Conservation (phyloP, 2,888 invertebrate species). For the Drosophila nigricruria region DNA sequence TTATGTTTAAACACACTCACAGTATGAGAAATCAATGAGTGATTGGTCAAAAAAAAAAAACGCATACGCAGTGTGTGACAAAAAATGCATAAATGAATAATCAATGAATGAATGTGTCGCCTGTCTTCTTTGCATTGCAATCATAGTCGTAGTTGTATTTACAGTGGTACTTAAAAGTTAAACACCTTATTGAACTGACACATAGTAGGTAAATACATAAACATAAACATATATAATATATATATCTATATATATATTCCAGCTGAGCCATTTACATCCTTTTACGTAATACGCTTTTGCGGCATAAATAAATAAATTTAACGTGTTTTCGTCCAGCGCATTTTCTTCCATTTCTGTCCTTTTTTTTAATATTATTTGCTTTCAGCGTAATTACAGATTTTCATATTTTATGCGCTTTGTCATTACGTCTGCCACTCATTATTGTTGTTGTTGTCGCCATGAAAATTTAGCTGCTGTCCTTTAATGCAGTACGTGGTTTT, state of each 20-base stretch:
- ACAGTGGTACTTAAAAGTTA: constrained; percentile 59
- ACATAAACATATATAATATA: neutral
- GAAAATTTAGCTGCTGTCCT: constrained; percentile 34
- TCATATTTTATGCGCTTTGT: constrained; percentile 50
- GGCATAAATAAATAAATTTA: constrained; percentile 49
- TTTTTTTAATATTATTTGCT: constrained; percentile 41
- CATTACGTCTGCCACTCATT: constrained; percentile 41
- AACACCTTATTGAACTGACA: constrained; percentile 34
- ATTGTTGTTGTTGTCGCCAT: constrained; percentile 19
- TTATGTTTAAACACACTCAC: constrained; percentile 49
- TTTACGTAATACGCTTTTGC: constrained; percentile 37
- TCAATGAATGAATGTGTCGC: constrained; percentile 29
- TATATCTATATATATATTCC: constrained; percentile 4
- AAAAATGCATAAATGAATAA: constrained; percentile 3
- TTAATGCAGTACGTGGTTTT: constrained; percentile 34
- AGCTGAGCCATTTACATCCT: constrained; percentile 28
- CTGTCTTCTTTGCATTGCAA: constrained; percentile 28
- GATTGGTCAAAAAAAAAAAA: no score
- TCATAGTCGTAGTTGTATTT: constrained; percentile 61
- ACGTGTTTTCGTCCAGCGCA: constrained; percentile 18
- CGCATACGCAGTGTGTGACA: constrained; percentile 44
- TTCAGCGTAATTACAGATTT: constrained; percentile 58
- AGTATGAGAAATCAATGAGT: constrained; percentile 24
- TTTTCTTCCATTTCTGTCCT: constrained; percentile 1
- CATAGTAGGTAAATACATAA: neutral